Evolutionary conservation across 1,140 invertebrate genomes (phyloP).

Genomic region (Brachionus koreanus): DNA sequence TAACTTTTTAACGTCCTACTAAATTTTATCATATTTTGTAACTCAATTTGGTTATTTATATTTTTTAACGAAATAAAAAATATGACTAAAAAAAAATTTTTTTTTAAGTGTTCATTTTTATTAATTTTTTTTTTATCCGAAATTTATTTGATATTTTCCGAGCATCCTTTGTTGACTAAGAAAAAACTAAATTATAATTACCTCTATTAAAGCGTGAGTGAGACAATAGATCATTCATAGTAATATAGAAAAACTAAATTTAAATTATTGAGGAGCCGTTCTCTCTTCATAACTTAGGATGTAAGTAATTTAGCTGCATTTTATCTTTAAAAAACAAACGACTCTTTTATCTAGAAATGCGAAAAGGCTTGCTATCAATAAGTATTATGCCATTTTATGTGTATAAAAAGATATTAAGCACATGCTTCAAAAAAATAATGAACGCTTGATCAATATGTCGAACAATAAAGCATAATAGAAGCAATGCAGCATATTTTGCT

Average conservation of each 20-base stretch:
- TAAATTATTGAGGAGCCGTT: no score
- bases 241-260: no score
- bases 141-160: not conserved
- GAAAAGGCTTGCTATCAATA: not conserved
- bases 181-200: not conserved
- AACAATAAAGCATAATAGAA: not conserved
- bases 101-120: not conserved
- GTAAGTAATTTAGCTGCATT: no score
- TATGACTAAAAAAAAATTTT: no score
- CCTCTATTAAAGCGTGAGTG: no score
- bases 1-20: not conserved
- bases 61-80: no score
- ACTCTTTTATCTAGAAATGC: not conserved
- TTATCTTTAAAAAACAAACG: not conserved
- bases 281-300: no score
- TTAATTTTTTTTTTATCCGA: not conserved
- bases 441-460: not conserved
- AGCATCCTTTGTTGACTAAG: not conserved
- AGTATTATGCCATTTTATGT: not conserved
- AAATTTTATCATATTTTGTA: not conserved
- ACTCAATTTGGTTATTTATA: no score
- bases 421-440: not conserved
- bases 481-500: not conserved
- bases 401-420: constrained; percentile 28
- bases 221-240: no score